These are phyloP conservation scores for Lagria hirta DNA, from an alignment of 2,888 invertebrate species.

Conservation along the genomic window DNA sequence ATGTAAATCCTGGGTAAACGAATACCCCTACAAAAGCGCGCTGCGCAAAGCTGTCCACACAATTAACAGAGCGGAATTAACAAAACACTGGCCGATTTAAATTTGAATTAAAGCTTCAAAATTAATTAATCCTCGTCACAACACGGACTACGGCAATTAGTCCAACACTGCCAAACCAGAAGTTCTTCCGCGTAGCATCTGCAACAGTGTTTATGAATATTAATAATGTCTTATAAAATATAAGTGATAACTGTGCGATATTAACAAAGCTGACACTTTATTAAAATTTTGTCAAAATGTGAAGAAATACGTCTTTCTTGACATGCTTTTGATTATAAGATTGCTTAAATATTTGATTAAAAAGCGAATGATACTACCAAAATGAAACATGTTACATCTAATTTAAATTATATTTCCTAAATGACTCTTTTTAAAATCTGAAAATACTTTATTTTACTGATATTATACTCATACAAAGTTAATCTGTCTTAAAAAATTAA, in stretches of 20 bases:
- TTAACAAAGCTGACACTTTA: conserved; percentile 26
- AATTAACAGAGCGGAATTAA: conserved; percentile 55
- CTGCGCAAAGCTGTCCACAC: conserved; percentile 50
- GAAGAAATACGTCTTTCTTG: too few relatives aligned
- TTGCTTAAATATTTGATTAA: too few relatives aligned
- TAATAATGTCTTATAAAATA: conserved; percentile 45
- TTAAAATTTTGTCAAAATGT: too few relatives aligned
- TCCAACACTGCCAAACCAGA: conserved; percentile 45
- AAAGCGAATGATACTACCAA: too few relatives aligned
- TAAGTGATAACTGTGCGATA: conserved; percentile 30
- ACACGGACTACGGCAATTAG: conserved; percentile 54
- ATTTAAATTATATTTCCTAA: too few relatives aligned
- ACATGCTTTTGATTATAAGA: too few relatives aligned
- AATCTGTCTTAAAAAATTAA: too few relatives aligned
- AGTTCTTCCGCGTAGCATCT: conserved; percentile 41
- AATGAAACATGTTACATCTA: too few relatives aligned
- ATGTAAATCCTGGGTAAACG: conserved; percentile 40
- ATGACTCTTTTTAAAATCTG: too few relatives aligned
- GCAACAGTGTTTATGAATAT: conserved; percentile 51
- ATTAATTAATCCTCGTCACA: conserved; percentile 57
- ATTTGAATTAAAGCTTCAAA: conserved; percentile 53
- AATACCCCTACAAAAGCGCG: conserved; percentile 40
- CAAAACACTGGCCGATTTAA: conserved; percentile 55
- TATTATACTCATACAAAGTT: too few relatives aligned
- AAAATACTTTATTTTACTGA: too few relatives aligned